Conservation (phyloP, 2,888 invertebrate genomes). For the Helobdella robusta region DNA sequence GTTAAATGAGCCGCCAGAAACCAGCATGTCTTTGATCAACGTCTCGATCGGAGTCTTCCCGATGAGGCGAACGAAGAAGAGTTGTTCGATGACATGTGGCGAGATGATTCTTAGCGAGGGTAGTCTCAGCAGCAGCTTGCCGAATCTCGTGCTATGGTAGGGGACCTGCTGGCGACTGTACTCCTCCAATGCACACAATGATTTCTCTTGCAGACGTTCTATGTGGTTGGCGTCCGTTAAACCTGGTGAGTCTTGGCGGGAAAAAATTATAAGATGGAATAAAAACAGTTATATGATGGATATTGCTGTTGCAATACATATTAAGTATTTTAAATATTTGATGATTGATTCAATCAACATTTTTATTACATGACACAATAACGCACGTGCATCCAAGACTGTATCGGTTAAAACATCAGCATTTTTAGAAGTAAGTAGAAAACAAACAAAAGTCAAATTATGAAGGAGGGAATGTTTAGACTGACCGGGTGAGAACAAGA, state of each 20-base stretch:
- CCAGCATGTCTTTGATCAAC: slow-evolving; percentile 21
- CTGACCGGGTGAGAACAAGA: slow-evolving; percentile 17
- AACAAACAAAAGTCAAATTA: too few relatives aligned
- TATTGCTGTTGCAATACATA: too few relatives aligned
- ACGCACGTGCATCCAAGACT: too few relatives aligned
- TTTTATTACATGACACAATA: too few relatives aligned
- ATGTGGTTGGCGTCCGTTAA: slow-evolving; percentile 16
- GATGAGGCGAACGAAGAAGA: slow-evolving; percentile 21
- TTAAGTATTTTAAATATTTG: too few relatives aligned
- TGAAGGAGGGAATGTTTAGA: too few relatives aligned
- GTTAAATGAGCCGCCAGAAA: slow-evolving; percentile 15
- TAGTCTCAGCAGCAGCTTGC: slow-evolving; percentile 20
- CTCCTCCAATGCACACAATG: slow-evolving; percentile 16
- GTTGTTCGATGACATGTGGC: slow-evolving; percentile 21
- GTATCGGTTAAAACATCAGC: too few relatives aligned
- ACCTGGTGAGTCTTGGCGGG: slow-evolving; percentile 18
- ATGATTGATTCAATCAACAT: too few relatives aligned
- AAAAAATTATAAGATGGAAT: background rate
- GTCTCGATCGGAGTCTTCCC: slow-evolving; percentile 24
- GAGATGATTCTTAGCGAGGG: slow-evolving; percentile 18
- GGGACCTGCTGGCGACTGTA: background rate
- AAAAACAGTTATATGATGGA: background rate
- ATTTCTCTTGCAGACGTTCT: slow-evolving; percentile 23
- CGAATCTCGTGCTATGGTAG: slow-evolving; percentile 5
- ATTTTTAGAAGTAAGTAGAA: too few relatives aligned